phyloP scores from a whole-genome alignment of 2,113 vertebrate species.

The Falco punctatus region DNA sequence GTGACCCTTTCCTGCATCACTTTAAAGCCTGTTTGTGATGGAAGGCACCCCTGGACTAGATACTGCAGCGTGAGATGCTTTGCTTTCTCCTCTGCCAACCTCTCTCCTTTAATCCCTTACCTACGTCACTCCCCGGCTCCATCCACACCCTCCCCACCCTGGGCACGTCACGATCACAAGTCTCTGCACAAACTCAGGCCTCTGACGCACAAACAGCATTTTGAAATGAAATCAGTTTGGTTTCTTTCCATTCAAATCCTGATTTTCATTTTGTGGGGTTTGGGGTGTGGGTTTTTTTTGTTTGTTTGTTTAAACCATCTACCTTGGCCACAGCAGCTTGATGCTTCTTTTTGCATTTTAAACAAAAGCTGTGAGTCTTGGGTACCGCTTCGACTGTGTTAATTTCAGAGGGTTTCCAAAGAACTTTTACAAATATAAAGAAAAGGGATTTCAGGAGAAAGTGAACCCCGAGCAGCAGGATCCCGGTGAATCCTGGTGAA shows the following conservation, averaged over 20 bases:
- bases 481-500: rapidly evolving
- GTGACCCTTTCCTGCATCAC: background rate
- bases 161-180: background rate
- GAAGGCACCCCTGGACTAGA: background rate
- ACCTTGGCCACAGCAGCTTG: background rate
- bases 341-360: background rate
- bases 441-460: background rate
- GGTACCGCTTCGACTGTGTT: background rate
- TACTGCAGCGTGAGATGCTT: rapidly evolving
- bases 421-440: background rate
- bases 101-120: background rate
- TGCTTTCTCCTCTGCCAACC: background rate
- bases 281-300: background rate
- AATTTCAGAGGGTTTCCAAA: background rate
- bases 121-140: background rate
- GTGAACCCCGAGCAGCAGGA: background rate
- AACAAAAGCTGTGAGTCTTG: background rate
- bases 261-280: background rate
- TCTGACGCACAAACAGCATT: background rate
- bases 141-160: background rate
- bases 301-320: background rate
- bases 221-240: background rate
- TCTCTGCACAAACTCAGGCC: background rate
- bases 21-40: background rate
- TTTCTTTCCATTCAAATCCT: background rate